A percentile compares a stretch with the other conserved stretches of the same genome.
Conservation (phyloP, 2,797 vertebrate species). For the Apogon talboti region DNA sequence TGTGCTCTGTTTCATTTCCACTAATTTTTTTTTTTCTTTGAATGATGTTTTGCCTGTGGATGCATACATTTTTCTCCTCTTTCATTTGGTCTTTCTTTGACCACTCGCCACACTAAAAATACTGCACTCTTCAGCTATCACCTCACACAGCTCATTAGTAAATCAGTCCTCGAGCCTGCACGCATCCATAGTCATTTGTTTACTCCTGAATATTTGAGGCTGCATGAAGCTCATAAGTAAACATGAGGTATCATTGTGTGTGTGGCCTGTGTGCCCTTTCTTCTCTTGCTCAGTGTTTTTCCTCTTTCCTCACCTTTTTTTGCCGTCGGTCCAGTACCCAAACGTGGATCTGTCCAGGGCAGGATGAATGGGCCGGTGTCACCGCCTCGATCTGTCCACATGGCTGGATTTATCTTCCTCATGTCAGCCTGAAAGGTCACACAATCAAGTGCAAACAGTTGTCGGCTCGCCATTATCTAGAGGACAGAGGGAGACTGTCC, state of each 20-base stretch:
- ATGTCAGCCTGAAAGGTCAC: constrained; percentile 66
- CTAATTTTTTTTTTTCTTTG: constrained; percentile 23
- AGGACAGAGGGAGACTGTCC: constrained; percentile 23
- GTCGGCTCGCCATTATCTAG: constrained; percentile 36
- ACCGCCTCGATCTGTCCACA: constrained; percentile 44
- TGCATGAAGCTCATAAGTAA: constrained; percentile 58
- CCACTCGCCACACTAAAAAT: constrained; percentile 21
- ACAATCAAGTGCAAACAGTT: constrained; percentile 55
- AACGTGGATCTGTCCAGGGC: constrained; percentile 39
- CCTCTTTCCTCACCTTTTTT: not conserved
- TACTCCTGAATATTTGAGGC: constrained; percentile 36
- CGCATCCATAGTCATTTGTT: constrained; percentile 37
- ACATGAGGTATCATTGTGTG: constrained; percentile 53
- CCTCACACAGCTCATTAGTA: constrained; percentile 54
- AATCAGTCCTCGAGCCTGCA: constrained; percentile 46
- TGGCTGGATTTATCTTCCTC: constrained; percentile 61
- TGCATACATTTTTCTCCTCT: constrained; percentile 44
- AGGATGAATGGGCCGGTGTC: constrained; percentile 53
- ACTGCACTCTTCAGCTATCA: constrained; percentile 21
- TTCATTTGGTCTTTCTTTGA: constrained; percentile 17
- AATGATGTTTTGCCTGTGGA: constrained; percentile 21
- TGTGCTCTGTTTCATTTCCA: constrained; percentile 20
- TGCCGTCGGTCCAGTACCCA: constrained; percentile 28
- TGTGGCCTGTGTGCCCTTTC: constrained; percentile 30
- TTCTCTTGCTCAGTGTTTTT: constrained; percentile 22